Evolutionary conservation across 2,113 vertebrate genomes (phyloP).

Genomic region (Pomatostomus ruficeps): DNA sequence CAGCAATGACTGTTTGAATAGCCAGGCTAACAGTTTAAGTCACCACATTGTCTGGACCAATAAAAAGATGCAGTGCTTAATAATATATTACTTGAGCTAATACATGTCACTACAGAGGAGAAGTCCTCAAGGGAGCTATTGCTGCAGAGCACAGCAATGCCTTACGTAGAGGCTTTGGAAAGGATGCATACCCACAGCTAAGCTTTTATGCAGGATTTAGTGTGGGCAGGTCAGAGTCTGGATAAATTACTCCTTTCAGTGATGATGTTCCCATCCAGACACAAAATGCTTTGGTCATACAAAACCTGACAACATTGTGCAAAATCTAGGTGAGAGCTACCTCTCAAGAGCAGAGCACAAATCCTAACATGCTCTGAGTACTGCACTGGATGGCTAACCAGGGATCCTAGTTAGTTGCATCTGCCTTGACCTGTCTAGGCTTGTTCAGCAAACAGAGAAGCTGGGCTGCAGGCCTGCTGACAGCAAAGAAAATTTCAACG

Average conservation of each 20-base stretch:
- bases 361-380: not conserved
- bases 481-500: not conserved
- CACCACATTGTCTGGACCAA: not conserved
- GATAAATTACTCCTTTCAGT: not conserved
- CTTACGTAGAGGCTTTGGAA: not conserved
- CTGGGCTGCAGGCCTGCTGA: not conserved
- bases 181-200: not conserved
- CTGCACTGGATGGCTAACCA: not conserved
- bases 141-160: not conserved
- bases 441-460: not conserved
- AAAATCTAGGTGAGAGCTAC: not conserved
- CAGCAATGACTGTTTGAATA: not conserved
- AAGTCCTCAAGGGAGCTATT: not conserved
- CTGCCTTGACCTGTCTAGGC: not conserved
- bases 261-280: not conserved
- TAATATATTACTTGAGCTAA: not conserved
- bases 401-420: not conserved
- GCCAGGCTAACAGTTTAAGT: not conserved
- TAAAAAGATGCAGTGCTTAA: not conserved
- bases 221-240: not conserved
- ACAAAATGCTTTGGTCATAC: not conserved
- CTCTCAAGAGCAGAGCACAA: not conserved
- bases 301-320: not conserved
- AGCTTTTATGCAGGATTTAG: not conserved
- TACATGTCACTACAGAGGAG: not conserved